Base-by-base conservation (phyloP, 2,113 vertebrate species). In the Hylia prasina region DNA sequence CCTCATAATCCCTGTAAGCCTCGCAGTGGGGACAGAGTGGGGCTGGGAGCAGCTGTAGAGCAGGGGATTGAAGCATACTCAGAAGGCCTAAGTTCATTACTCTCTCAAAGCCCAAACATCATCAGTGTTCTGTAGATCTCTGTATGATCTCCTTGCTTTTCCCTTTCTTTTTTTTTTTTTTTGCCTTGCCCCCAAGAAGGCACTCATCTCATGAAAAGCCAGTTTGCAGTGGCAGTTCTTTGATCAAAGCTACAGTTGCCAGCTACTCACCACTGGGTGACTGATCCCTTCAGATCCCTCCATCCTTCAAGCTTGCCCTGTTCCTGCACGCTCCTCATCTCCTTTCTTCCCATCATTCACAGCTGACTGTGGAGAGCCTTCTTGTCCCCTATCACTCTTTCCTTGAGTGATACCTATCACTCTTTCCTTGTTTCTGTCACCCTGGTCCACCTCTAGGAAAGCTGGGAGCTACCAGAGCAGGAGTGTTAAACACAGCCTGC, bases 1-100 rank as follows among this genome's bases (percentile, higher is more conserved):
- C 75, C 68, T 83, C 63, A 14, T 96, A 97, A 94, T 96, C 95
- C 75, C 68, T 77, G 20, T 95, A 93, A 95, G n/a, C 45, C 23
- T 92, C 23, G 8, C 30, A 65, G 82, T 48, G 27, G 68, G 82
- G 71, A 57, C 71, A 57, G 19, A 69, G 87, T 15, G 60, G 56
- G 70, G 37, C 68, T 81, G 82, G 70, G 89, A 90, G 64, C 47
- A 86, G 54, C 51, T 75, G 86, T 64, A 66, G 66, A 82, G 58
- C 75, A 48, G 65, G 75, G 56, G 82, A 89, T 81, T 81, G 82
- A 51, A 78, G 83, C 35, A 33, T 24, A 11, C 17, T 70, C 21
- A 25, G 68, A 53, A 72, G 61, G 30, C 44, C 42, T 73, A 47
- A 58, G 9, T 71, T 84, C 47, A 28, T 93, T 79, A 31, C 25